Base-by-base conservation (phyloP, 1,140 invertebrate genomes). In the Brachionus calyciflorus region DNA sequence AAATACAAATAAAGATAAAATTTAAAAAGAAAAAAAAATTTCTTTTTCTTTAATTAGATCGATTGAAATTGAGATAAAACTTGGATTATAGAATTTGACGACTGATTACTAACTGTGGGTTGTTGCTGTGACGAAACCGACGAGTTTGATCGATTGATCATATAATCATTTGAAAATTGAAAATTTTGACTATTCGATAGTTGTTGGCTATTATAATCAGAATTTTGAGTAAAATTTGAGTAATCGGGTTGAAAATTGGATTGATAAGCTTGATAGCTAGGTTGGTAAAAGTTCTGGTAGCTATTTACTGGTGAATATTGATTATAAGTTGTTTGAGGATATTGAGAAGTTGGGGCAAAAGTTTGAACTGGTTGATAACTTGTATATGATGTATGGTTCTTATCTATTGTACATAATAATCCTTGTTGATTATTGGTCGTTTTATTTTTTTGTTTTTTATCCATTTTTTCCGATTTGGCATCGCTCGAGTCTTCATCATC, bases 51-150 rank as follows among this genome's bases (percentile, higher is more conserved):
- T n/a, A n/a, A 3, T 73, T 49, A 73, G 69, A 73, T 73, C 44
- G 69, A 73, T 49, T 73, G 69, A 73, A 73, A 73, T 24, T 73
- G 69, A 51, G 69, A 73, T 49, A 73, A 55, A 49, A 73, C 49
- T 33, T 73, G 46, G 6, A 55, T 55, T 10, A 73, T 55, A 26
- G 30, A 49, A 49, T 51, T 49, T 26, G 69, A 73, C 10, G 69
- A 73, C 37, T 49, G n/a, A n/a, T 51, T 19, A 17, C 28, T 33
- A 21, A 5, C 14, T 28, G 49, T 57, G 3, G 12, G 3, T 28
- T 28, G 12, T 7, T 33, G 53, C 21, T 65, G 41, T 19, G 21
- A 17, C 46, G 37, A 55, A 26, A 10, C 40, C 10, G 65, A 30
- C 65, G 46, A 49, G 2, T 6, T 12, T 7, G 33, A 17, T 12